Conservation (phyloP, 2,113 vertebrate species). For the Tapirus terrestris region DNA sequence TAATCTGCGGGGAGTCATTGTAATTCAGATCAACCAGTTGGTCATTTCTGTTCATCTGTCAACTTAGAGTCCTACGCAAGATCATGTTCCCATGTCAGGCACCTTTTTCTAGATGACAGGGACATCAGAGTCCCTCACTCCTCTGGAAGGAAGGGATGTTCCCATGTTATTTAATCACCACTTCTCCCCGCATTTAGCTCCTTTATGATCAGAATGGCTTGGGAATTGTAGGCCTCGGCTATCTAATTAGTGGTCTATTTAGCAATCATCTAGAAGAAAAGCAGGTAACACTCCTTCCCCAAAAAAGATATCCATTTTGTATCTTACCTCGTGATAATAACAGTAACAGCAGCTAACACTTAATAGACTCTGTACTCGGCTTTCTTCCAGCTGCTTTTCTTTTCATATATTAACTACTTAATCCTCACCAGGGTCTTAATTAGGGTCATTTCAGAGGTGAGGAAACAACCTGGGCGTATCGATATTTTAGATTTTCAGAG, state of each 20-base stretch:
- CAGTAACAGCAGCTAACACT: neutral
- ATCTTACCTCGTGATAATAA: neutral
- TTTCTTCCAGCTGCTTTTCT: neutral
- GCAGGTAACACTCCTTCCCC: neutral
- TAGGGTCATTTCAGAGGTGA: neutral
- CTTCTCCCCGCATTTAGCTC: neutral
- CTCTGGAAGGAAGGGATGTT: neutral
- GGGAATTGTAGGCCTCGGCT: neutral
- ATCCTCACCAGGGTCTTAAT: neutral
- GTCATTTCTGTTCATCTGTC: slow-evolving; percentile 22
- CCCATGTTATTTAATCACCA: neutral
- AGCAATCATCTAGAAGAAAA: neutral
- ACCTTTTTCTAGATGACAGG: neutral
- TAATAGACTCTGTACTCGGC: neutral
- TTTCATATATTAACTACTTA: neutral
- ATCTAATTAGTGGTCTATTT: neutral
- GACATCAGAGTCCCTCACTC: neutral
- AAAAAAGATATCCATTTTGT: neutral
- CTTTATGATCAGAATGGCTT: neutral
- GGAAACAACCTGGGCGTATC: neutral
- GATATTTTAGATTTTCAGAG: neutral
- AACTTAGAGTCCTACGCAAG: neutral
- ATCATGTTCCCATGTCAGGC: too few species aligned
- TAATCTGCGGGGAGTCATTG: neutral
- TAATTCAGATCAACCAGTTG: neutral